Evolutionary conservation across 2,797 vertebrate genomes (phyloP).

Genomic region (Tauraco hartlaubi): DNA sequence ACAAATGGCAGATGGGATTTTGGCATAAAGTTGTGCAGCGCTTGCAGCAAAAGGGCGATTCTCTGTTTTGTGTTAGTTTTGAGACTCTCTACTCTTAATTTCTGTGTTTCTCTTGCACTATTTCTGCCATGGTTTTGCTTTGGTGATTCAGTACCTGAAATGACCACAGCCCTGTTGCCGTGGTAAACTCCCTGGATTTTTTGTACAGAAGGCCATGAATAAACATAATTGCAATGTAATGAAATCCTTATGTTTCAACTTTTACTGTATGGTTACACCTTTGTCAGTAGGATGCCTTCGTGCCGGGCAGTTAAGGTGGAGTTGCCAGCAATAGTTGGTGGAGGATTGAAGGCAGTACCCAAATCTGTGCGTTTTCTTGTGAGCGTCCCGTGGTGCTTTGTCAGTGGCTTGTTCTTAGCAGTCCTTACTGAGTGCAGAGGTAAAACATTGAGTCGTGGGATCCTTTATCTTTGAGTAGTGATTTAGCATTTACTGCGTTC

Average conservation of each 20-base stretch:
- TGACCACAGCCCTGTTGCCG: not conserved
- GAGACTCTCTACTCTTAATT: not conserved
- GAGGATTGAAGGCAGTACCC: not conserved
- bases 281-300: not conserved
- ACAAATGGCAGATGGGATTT: not conserved
- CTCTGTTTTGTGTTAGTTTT: not conserved
- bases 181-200: not conserved
- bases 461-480: not conserved
- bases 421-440: not conserved
- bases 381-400: not conserved
- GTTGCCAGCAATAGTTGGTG: not conserved
- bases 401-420: not conserved
- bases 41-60: not conserved
- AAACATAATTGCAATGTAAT: not conserved
- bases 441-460: accelerated
- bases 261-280: not conserved
- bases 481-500: not conserved
- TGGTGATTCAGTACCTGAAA: not conserved
- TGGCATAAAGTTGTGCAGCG: not conserved
- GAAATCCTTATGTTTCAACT: not conserved
- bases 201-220: not conserved
- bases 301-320: not conserved
- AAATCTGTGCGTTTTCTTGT: not conserved
- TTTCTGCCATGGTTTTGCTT: not conserved
- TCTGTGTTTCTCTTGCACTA: not conserved